A percentile compares a stretch with the other conserved stretches of the same genome.
These are phyloP conservation scores for Sprattus sprattus DNA, from an alignment of 2,113 vertebrate genomes.

Conservation along the genomic window DNA sequence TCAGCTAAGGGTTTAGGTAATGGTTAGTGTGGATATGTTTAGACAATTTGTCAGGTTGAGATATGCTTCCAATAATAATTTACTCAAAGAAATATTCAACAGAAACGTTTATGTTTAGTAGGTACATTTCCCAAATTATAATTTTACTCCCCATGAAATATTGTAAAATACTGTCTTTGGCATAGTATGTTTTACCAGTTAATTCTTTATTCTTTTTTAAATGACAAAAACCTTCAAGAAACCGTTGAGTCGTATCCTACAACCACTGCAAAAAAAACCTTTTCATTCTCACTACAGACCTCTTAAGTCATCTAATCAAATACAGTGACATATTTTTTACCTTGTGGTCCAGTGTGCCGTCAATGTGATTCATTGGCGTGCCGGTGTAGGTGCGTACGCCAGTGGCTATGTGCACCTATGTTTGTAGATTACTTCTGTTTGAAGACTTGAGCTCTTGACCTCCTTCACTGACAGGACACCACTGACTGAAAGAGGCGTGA, in stretches of 20 bases:
- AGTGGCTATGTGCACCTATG: background rate
- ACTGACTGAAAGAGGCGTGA: slow-evolving; percentile 23
- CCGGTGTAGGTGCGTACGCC: slow-evolving; percentile 9
- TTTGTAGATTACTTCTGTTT: background rate
- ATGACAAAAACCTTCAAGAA: too few relatives aligned
- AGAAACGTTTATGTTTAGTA: background rate
- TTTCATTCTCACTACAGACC: background rate
- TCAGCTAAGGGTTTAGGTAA: slow-evolving; percentile 8
- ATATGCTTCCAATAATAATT: background rate
- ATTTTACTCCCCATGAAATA: background rate
- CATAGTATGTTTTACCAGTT: too few relatives aligned
- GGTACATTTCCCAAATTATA: background rate
- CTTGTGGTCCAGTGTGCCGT: slow-evolving; percentile 26
- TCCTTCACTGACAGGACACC: slow-evolving; percentile 6
- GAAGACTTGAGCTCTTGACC: slow-evolving; percentile 6
- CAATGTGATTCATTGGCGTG: slow-evolving; percentile 27
- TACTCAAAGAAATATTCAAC: background rate
- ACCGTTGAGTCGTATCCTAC: too few relatives aligned
- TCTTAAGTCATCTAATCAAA: background rate
- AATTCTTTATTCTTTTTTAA: too few relatives aligned
- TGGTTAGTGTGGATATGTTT: slow-evolving; percentile 29
- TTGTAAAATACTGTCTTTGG: background rate
- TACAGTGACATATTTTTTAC: slow-evolving; percentile 30
- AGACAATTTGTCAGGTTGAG: background rate
- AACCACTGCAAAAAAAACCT: background rate